A percentile compares a stretch with the other conserved stretches of the same genome.
These are phyloP conservation scores for Rhagonycha lutea DNA, from an alignment of 2,888 invertebrate species.

Conservation along the genomic window DNA sequence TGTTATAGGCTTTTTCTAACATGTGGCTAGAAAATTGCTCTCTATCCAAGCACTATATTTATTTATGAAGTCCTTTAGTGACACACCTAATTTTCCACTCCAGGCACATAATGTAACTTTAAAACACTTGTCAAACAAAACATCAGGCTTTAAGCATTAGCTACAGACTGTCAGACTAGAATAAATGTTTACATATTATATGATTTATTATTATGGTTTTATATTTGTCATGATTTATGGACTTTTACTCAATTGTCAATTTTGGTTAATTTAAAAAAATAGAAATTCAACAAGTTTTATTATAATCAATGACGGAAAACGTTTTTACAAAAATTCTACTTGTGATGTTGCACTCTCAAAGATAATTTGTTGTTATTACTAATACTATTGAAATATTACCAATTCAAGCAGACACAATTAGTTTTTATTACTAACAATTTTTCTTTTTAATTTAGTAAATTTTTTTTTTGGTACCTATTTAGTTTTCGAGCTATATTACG, in stretches of 20 bases:
- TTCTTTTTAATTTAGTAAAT: too few relatives aligned
- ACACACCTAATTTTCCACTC: constrained; percentile 8
- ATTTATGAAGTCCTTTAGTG: constrained; percentile 30
- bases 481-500: too few relatives aligned
- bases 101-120: neutral
- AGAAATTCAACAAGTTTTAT: neutral
- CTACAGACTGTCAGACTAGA: neutral
- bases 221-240: neutral
- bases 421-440: too few relatives aligned
- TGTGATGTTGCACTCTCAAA: too few relatives aligned
- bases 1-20: constrained; percentile 25
- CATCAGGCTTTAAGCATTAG: neutral
- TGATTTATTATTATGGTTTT: neutral
- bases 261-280: neutral
- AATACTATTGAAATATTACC: too few relatives aligned
- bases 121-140: constrained; percentile 1
- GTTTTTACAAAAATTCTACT: too few relatives aligned
- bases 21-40: constrained; percentile 23
- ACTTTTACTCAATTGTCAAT: neutral
- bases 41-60: constrained; percentile 29
- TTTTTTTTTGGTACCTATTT: too few relatives aligned
- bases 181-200: neutral
- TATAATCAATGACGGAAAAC: neutral
- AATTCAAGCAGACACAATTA: too few relatives aligned
- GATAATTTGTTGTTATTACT: too few relatives aligned